A percentile compares a stretch with the other conserved stretches of the same genome.
Evolutionary conservation across 2,113 vertebrate genomes (phyloP).

Genomic region (Empidonax traillii): DNA sequence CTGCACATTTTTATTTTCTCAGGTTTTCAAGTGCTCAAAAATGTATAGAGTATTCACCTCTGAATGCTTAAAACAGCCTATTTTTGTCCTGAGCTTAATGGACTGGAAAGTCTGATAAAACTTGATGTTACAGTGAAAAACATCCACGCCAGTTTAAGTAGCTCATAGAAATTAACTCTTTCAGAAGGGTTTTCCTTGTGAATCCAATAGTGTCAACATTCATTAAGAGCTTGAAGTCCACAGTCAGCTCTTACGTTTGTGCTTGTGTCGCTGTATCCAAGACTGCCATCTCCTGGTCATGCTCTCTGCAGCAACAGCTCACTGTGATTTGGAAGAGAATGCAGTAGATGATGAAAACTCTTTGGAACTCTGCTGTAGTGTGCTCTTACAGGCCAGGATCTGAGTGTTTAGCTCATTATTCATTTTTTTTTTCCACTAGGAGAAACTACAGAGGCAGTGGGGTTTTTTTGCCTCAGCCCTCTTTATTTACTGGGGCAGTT

Average conservation of each 20-base stretch:
- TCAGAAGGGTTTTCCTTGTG: not conserved
- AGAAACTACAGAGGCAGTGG: not conserved
- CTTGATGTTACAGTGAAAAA: not conserved
- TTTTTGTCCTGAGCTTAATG: not conserved
- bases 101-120: not conserved
- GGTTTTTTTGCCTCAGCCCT: not conserved
- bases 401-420: not conserved
- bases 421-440: not conserved
- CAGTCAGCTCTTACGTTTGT: not conserved
- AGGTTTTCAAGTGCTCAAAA: not conserved
- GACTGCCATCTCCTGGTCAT: constrained; percentile 31
- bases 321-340: accelerated
- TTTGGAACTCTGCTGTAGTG: not conserved
- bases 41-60: accelerated
- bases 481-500: not conserved
- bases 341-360: not conserved
- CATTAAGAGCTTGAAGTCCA: accelerated
- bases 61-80: not conserved
- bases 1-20: not conserved
- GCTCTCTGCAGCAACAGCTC: not conserved
- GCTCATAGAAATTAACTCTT: not conserved
- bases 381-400: not conserved
- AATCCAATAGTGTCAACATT: not conserved
- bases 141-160: not conserved
- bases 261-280: not conserved